Base-by-base conservation (phyloP, 2,113 vertebrate genomes). In the Rhinolophus sinicus region DNA sequence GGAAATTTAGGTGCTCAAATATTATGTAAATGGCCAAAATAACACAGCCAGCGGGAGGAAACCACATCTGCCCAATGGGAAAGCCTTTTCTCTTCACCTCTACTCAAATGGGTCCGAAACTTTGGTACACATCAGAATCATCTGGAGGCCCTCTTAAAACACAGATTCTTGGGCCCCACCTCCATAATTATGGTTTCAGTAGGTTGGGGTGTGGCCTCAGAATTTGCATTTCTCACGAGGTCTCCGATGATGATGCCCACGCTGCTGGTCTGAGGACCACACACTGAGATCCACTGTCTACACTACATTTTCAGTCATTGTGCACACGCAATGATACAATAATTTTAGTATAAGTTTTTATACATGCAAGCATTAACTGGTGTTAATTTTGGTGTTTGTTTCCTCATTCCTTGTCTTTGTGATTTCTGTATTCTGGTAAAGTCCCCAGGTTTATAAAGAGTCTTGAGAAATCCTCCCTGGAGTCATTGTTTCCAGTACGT, bases 401-500 rank as follows among this genome's bases (percentile, higher is more conserved):
- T 94, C 56, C 40, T 38, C 47, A 30, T 58, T n/a, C 3, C n/a
- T 86, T 35, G 72, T 22, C 58, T 78, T 69, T 19, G 38, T 24
- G 47, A 60, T 33, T 64, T 83, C 56, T 73, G 10, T 28, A 50
- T 80, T 82, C 72, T 73, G 19, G 30, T 70, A 8, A 95, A 73
- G 26, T 83, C 10, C 47, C 40, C 52, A 21, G 47, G 9, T 84
- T 2, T 62, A n/a, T 56, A 44, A 70, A 96, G n/a, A 90, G 24
- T 18, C 75, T 83, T 77, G 30, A 60, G 35, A 72, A 70, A 75
- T 38, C 60, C 56, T 92, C 67, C 54, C 38, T 72, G 22, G 33
- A 75, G 58, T 89, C 28, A 47, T 94, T 88, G 92, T 82, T 88
- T 54, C 15, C 84, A 82, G 60, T 22, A 67, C 14, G 82, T 96